Conservation (phyloP, 2,888 invertebrate species). For the Rhabditophanes sp. region DNA sequence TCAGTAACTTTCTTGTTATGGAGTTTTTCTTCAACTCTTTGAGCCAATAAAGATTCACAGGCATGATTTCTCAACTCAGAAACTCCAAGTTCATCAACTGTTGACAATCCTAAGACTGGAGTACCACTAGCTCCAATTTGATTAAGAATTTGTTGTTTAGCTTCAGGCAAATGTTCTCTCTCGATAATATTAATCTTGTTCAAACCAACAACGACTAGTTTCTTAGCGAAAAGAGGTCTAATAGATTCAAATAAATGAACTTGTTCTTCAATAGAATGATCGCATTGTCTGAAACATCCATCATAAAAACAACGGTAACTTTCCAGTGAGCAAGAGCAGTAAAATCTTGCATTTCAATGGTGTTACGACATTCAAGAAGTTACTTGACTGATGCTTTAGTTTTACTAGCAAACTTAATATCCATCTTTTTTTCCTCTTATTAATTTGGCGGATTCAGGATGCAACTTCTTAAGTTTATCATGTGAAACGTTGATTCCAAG, state of each 20-base stretch:
- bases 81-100: slow-evolving; percentile 74
- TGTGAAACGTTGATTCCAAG: too few species aligned
- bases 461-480: too few species aligned
- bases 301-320: slow-evolving; percentile 77
- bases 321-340: slow-evolving; percentile 84
- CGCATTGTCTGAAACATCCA: slow-evolving; percentile 92
- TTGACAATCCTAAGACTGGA: slow-evolving; percentile 74
- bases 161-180: slow-evolving; percentile 60
- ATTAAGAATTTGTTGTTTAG: slow-evolving; percentile 54
- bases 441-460: too few species aligned
- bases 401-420: too few species aligned
- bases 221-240: slow-evolving; percentile 79
- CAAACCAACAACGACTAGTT: slow-evolving; percentile 74
- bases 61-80: slow-evolving; percentile 68
- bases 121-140: slow-evolving; percentile 49
- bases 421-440: too few species aligned
- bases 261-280: slow-evolving; percentile 82
- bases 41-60: slow-evolving; percentile 75
- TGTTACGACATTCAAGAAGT: slow-evolving; percentile 68
- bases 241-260: slow-evolving; percentile 49
- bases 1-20: slow-evolving; percentile 65
- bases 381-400: too few species aligned
- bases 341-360: slow-evolving; percentile 89
- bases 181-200: slow-evolving; percentile 78
- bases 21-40: slow-evolving; percentile 80